Conservation (phyloP, 2,113 vertebrate genomes). For the Seriola rivoliana region DNA sequence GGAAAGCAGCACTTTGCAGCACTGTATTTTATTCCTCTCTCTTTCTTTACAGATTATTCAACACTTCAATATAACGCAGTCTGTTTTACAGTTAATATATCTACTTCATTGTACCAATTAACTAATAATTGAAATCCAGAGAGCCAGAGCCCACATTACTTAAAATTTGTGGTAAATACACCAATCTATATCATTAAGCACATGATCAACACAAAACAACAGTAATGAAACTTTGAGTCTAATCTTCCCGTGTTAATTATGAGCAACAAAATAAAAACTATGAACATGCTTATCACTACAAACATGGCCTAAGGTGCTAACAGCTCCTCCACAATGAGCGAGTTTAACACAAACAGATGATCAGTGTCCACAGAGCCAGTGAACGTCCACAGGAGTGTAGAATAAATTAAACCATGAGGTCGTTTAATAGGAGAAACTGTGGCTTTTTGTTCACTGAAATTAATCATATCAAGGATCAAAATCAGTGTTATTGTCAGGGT, state of each 20-base stretch:
- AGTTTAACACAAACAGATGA: constrained; percentile 22
- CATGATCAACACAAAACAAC: constrained; percentile 1
- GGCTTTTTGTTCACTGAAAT: constrained; percentile 33
- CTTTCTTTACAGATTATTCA: constrained; percentile 7
- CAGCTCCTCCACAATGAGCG: constrained; percentile 35
- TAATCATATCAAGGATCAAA: constrained; percentile 32
- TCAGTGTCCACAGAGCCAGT: constrained; percentile 20
- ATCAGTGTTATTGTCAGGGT: constrained; percentile 25
- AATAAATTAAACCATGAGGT: constrained; percentile 33
- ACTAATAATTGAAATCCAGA: constrained; percentile 8
- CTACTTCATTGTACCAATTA: not conserved
- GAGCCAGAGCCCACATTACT: constrained; percentile 3
- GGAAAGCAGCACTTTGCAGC: constrained; percentile 34
- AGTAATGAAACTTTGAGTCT: constrained; percentile 3
- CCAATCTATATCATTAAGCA: not conserved
- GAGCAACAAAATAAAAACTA: constrained; percentile 9
- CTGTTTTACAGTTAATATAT: constrained; percentile 29
- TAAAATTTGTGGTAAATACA: constrained; percentile 3
- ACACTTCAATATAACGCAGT: constrained; percentile 10
- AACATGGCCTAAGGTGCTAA: constrained; percentile 38
- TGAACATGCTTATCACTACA: constrained; percentile 16
- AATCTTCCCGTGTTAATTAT: constrained; percentile 6
- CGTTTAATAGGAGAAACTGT: constrained; percentile 29
- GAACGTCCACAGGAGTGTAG: constrained; percentile 16
- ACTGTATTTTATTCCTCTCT: constrained; percentile 26